A percentile compares a stretch with the other conserved stretches of the same genome.
Evolutionary conservation across 2,888 invertebrate species (phyloP).

Genomic region (Ditula angustiorana): DNA sequence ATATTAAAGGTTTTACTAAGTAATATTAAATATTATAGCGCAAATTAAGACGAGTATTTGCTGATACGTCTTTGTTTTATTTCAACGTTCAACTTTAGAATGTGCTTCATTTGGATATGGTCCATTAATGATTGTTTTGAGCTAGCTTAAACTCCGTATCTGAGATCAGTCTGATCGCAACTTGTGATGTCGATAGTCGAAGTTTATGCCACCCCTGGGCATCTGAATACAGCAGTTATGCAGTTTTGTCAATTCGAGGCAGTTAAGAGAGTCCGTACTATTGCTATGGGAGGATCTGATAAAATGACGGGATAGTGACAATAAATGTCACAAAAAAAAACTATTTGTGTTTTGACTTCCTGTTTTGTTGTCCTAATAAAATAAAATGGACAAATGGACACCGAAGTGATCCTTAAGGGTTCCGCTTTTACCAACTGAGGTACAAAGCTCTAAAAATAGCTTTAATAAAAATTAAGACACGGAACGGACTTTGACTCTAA

Average conservation of each 20-base stretch:
- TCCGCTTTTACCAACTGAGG: no score
- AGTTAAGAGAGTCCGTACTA: neutral
- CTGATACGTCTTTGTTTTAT: no score
- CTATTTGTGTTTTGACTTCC: no score
- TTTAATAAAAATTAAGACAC: no score
- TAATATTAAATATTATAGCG: neutral
- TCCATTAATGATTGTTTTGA: neutral
- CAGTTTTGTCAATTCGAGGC: constrained; percentile 2
- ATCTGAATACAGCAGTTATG: neutral
- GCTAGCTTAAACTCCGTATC: neutral
- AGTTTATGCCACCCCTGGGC: constrained; percentile 1
- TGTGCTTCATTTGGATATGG: neutral
- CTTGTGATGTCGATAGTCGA: neutral
- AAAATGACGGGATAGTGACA: constrained; percentile 7
- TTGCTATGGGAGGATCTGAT: neutral
- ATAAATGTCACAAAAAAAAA: no score
- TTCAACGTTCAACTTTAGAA: no score
- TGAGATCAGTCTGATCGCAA: neutral
- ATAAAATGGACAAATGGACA: no score
- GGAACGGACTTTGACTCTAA: no score
- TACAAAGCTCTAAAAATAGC: no score
- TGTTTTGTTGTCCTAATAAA: no score
- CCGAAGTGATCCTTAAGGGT: no score
- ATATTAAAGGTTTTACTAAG: constrained; percentile 3
- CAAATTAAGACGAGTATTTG: no score